Evolutionary conservation across 1,140 invertebrate species (phyloP).

Genomic region (Aphelenchoides fujianensis): DNA sequence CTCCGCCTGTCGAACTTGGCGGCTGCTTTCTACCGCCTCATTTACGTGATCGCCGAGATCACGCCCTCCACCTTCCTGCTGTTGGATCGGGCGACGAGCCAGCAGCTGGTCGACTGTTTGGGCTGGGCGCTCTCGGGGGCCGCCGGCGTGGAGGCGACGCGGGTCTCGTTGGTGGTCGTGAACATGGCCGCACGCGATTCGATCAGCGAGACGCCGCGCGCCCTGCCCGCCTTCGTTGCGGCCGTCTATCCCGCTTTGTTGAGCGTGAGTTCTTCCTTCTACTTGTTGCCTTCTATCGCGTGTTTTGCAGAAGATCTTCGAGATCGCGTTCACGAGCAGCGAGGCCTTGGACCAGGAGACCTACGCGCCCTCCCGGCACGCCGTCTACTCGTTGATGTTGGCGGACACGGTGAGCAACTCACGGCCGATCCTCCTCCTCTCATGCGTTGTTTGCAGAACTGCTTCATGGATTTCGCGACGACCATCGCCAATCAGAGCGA

Average conservation of each 20-base stretch:
- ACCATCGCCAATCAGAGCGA: too few species aligned
- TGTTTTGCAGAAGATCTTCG: not conserved
- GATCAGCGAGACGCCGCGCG: too few species aligned
- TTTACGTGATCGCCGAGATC: not conserved
- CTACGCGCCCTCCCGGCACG: not conserved
- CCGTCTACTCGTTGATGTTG: not conserved
- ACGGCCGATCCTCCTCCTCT: too few species aligned
- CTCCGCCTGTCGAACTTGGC: slow-evolving; percentile 4
- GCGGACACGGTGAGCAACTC: not conserved
- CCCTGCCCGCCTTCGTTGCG: too few species aligned
- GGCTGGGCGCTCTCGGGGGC: slow-evolving; percentile 7
- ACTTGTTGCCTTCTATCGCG: too few species aligned
- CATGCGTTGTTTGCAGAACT: too few species aligned
- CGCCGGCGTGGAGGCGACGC: not conserved
- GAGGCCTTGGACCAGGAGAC: not conserved
- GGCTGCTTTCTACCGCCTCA: slow-evolving; percentile 16
- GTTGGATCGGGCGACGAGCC: not conserved
- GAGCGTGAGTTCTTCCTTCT: too few species aligned
- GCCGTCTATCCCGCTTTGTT: too few species aligned
- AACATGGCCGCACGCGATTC: too few species aligned
- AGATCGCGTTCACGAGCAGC: not conserved
- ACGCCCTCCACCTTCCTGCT: not conserved
- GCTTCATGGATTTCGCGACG: too few species aligned
- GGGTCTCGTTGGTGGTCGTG: not conserved
- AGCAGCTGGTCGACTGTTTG: slow-evolving; percentile 12